Base-by-base conservation (phyloP, 2,797 vertebrate genomes). In the Crax fasciolata region DNA sequence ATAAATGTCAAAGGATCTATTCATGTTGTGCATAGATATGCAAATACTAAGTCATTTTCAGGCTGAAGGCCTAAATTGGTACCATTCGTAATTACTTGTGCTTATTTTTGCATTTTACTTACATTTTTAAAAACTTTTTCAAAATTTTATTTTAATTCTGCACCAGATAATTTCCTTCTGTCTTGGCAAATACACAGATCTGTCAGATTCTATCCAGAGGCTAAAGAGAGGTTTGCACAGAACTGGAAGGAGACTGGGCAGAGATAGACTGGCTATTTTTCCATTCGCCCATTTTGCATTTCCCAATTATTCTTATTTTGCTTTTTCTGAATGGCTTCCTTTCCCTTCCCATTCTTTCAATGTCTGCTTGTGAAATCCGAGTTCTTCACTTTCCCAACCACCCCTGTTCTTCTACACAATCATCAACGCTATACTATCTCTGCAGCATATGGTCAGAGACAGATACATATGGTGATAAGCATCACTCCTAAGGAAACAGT, bases 1-100 rank as follows among this genome's bases (percentile, higher is more conserved):
- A 63, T 71, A 68, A 74, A 85, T 24, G 44, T 75, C 79, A 92
- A 91, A 84, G 10, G 5, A 2, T 85, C 92, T 91, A 80, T 83
- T 93, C 65, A 71, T 52, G 28, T 20, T 58, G 24, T 71, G 61
- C n/a, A 46, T n/a, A 89, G 48, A 77, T 78, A 79, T 32, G 65
- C 23, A 91, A 92, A 91, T 82, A 6, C 1, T 35, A 10, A 9
- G 18, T 55, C 14, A 13, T 84, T 95, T 87, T 81, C 51, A 76
- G 77, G 28, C 25, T 54, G 57, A 30, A 21, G 19, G 17, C 70
- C 63, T 87, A 89, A 90, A 94, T 14, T 62, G 35, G 43, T 75
- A 58, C 11, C 38, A 89, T 16, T 87, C 46, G 18, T n/a, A 10
- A 2, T 65, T 89, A 61, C 43, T 32, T 67, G 19, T 57, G 21